These are phyloP conservation scores for Maconellicoccus hirsutus DNA, from an alignment of 1,140 invertebrate species.

Conservation along the genomic window DNA sequence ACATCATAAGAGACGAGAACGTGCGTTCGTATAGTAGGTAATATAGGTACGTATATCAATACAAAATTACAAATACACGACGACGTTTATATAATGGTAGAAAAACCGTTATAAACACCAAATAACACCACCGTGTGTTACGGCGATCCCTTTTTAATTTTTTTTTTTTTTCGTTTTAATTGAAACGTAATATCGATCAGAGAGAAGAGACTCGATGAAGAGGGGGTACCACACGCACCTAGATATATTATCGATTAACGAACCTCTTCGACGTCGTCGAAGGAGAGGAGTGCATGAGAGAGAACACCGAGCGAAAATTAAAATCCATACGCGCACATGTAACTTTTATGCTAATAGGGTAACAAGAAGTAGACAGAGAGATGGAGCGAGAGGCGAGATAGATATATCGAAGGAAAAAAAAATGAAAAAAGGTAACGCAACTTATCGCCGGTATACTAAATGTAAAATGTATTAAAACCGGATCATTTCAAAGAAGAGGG, in stretches of 20 bases:
- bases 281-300: too few species aligned
- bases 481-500: not conserved
- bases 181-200: constrained; percentile 3
- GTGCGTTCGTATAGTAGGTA: too few species aligned
- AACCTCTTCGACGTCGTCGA: too few species aligned
- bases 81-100: too few species aligned
- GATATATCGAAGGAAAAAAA: too few species aligned
- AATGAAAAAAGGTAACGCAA: not conserved
- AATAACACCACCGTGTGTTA: not conserved
- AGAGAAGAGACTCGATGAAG: not conserved
- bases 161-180: not conserved
- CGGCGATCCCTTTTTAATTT: not conserved
- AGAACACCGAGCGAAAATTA: not conserved
- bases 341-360: not conserved
- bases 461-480: constrained; percentile 1
- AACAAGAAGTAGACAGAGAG: not conserved
- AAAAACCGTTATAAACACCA: constrained; percentile 4
- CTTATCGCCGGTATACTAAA: not conserved
- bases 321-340: too few species aligned
- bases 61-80: too few species aligned
- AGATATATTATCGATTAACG: too few species aligned
- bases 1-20: too few species aligned
- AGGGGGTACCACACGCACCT: not conserved
- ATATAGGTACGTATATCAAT: too few species aligned
- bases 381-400: too few species aligned